phyloP scores from a whole-genome alignment of 2,113 vertebrate species.

The Cyprinodon tularosa region DNA sequence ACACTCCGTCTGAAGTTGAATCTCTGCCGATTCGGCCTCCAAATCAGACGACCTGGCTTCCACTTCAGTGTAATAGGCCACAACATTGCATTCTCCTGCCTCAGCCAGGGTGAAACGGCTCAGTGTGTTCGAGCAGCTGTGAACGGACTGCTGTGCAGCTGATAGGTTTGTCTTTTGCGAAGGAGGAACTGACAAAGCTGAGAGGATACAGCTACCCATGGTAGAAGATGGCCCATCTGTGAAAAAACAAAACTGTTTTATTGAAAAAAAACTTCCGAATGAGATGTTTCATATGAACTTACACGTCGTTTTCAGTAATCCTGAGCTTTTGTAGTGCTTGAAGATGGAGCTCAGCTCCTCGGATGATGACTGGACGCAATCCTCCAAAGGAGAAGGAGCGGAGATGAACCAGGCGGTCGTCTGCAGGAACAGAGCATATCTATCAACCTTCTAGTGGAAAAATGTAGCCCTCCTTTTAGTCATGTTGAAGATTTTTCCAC shows the following conservation, averaged over 20 bases:
- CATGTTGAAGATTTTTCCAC: no score
- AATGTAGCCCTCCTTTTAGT: no score
- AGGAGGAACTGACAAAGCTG: constrained; percentile 74
- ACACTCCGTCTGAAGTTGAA: constrained; percentile 54
- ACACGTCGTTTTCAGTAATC: constrained; percentile 60
- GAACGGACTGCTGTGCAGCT: constrained; percentile 40
- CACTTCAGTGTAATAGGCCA: constrained; percentile 71
- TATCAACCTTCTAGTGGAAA: background rate
- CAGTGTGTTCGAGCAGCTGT: constrained; percentile 61
- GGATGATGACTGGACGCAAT: constrained; percentile 54
- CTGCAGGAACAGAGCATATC: constrained; percentile 47
- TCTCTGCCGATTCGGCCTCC: constrained; percentile 21
- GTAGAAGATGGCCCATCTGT: constrained; percentile 57
- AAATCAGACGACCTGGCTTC: constrained; percentile 40
- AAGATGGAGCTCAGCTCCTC: constrained; percentile 64
- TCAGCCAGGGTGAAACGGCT: constrained; percentile 50
- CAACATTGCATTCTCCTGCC: constrained; percentile 61
- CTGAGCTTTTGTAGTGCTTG: constrained; percentile 58
- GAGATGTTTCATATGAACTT: constrained; percentile 15
- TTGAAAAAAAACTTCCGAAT: background rate
- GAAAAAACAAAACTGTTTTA: background rate
- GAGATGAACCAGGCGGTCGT: constrained; percentile 67
- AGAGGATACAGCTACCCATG: constrained; percentile 72
- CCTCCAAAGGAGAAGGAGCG: constrained; percentile 47
- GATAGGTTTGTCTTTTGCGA: constrained; percentile 68